Conservation (phyloP, 2,113 vertebrate genomes). For the Hyperopisus bebe region DNA sequence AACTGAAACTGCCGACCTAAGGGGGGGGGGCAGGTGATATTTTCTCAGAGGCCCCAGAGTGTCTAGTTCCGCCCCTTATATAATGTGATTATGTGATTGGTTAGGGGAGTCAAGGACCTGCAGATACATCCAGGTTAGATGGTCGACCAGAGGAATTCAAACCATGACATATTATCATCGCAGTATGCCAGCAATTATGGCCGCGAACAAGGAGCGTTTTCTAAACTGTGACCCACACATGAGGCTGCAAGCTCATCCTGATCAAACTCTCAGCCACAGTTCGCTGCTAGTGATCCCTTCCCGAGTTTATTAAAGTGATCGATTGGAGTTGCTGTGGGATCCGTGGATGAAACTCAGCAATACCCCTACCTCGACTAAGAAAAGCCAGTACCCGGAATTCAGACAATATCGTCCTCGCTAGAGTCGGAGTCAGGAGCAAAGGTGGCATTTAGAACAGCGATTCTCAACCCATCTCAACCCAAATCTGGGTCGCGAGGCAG, state of each 20-base stretch:
- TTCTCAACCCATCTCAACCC: too few relatives aligned
- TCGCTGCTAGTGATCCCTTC: background rate
- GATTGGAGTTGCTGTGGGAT: background rate
- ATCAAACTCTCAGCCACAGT: background rate
- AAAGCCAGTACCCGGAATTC: background rate
- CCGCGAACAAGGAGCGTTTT: background rate
- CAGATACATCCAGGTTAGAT: background rate
- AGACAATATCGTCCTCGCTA: background rate
- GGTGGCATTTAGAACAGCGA: background rate
- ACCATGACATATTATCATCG: background rate
- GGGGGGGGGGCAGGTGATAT: background rate
- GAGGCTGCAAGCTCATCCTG: background rate
- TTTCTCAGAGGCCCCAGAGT: background rate
- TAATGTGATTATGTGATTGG: background rate
- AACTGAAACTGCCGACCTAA: too few relatives aligned
- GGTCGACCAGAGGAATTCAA: background rate
- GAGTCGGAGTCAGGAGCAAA: background rate
- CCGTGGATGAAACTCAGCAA: background rate
- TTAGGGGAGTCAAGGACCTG: background rate
- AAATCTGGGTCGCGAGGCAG: too few relatives aligned
- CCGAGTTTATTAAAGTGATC: background rate
- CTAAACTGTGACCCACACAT: background rate
- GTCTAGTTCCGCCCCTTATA: background rate
- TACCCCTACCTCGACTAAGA: background rate
- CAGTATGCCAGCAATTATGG: background rate